A percentile compares a stretch with the other conserved stretches of the same genome.
Evolutionary conservation across 2,113 vertebrate genomes (phyloP).

Genomic region (Ardeotis arabs): DNA sequence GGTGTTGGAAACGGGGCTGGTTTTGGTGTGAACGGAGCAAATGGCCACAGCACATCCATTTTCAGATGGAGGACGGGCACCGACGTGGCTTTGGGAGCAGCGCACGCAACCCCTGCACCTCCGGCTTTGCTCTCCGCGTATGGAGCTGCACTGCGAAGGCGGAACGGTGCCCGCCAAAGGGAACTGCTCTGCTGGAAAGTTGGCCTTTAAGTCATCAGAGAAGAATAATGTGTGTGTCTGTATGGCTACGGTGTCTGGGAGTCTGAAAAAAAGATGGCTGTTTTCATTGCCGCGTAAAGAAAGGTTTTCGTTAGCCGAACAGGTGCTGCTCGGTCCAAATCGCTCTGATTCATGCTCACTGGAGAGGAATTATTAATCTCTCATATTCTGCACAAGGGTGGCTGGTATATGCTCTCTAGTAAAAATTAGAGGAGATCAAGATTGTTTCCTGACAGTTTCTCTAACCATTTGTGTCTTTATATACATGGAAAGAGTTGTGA

Average conservation of each 20-base stretch:
- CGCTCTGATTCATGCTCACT: not conserved
- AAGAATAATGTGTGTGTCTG: not conserved
- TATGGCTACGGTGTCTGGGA: not conserved
- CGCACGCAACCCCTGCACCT: rapidly evolving
- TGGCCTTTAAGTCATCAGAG: not conserved
- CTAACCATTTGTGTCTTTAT: not conserved
- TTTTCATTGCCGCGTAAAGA: not conserved
- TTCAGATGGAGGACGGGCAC: rapidly evolving
- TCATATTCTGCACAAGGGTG: not conserved
- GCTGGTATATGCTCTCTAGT: not conserved
- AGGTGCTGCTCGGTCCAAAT: not conserved
- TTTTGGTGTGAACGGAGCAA: not conserved
- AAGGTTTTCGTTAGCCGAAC: not conserved
- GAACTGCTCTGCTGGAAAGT: not conserved
- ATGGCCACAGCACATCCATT: not conserved
- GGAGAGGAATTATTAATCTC: not conserved
- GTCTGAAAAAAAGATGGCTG: not conserved
- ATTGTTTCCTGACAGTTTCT: not conserved
- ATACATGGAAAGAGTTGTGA: not conserved
- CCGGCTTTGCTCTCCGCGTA: too few species aligned
- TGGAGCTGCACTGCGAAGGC: rapidly evolving
- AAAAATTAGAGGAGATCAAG: not conserved
- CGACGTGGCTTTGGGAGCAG: not conserved
- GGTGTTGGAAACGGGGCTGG: not conserved
- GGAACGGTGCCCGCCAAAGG: not conserved